Conservation (phyloP, 2,888 invertebrate species). For the Hypercompe scribonia region DNA sequence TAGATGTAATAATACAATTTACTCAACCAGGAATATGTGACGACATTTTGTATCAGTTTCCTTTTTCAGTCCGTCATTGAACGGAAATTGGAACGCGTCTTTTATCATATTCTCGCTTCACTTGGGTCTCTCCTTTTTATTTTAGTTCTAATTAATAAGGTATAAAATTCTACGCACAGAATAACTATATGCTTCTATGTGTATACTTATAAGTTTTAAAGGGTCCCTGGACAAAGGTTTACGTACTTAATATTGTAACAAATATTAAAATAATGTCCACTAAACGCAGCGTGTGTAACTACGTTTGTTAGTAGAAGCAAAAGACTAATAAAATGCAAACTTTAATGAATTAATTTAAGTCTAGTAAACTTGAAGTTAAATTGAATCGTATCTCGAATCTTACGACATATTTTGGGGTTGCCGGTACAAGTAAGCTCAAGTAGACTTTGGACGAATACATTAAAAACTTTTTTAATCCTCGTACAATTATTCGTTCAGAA, state of each 20-base stretch:
- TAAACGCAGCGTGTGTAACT: background rate
- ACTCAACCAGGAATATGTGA: constrained; percentile 58
- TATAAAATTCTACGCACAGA: too few species aligned
- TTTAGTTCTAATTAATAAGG: too few species aligned
- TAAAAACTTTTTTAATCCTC: background rate
- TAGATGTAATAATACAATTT: constrained; percentile 45
- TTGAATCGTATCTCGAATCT: background rate
- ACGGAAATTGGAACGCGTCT: too few species aligned
- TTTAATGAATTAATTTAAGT: background rate
- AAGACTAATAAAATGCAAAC: background rate
- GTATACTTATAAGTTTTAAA: background rate
- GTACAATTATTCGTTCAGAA: background rate
- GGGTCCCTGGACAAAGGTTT: background rate
- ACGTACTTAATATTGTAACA: background rate
- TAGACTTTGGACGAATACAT: background rate
- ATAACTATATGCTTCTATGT: too few species aligned
- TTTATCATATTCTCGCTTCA: too few species aligned
- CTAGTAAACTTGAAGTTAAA: background rate
- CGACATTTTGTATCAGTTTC: background rate
- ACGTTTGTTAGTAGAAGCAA: background rate
- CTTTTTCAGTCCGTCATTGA: background rate
- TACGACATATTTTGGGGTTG: background rate
- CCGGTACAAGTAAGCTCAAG: background rate
- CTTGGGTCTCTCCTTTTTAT: too few species aligned
- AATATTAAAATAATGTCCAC: background rate